Evolutionary conservation across 2,888 invertebrate species (phyloP).

Genomic region (Athripsodes cinereus): DNA sequence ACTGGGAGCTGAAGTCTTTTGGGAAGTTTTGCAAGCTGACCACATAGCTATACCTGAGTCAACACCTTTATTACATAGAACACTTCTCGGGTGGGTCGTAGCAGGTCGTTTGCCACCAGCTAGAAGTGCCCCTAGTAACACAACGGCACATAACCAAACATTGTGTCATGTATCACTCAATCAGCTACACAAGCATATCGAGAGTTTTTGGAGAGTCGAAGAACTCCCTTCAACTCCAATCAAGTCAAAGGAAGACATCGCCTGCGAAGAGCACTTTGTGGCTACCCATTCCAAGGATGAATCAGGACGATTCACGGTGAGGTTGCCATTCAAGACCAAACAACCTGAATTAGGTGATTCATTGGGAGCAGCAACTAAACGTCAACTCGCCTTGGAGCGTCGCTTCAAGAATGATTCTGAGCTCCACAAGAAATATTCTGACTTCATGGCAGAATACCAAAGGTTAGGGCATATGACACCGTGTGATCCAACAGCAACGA

Average conservation of each 20-base stretch:
- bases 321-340: not conserved
- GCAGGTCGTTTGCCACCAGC: not conserved
- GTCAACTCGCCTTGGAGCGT: not conserved
- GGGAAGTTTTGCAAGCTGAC: not conserved
- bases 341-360: not conserved
- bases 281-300: not conserved
- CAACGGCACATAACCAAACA: too few relatives aligned
- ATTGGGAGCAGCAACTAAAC: not conserved
- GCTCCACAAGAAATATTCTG: not conserved
- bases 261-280: not conserved
- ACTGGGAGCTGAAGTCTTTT: not conserved
- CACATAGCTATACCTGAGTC: not conserved
- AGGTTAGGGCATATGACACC: not conserved
- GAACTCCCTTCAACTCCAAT: not conserved
- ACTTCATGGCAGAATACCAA: not conserved
- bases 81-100: not conserved
- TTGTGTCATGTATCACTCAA: not conserved
- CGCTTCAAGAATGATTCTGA: not conserved
- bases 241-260: not conserved
- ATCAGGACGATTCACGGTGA: not conserved
- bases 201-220: not conserved
- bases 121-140: not conserved
- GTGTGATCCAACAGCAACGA: not conserved
- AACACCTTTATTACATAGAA: not conserved
- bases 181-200: not conserved